Base-by-base conservation (phyloP, 2,113 vertebrate genomes). In the Echinops telfairi region DNA sequence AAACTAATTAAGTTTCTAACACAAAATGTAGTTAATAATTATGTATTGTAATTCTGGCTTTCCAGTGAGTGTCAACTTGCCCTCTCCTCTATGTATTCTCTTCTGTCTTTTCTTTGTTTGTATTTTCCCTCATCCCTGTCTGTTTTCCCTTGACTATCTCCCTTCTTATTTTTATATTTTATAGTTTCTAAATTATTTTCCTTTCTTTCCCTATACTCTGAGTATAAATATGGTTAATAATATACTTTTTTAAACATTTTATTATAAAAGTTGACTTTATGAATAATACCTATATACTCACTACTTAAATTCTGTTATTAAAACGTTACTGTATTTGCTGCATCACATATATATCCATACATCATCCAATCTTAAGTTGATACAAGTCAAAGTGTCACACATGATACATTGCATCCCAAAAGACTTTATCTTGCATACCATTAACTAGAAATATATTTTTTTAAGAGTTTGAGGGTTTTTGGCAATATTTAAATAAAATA, bases 1-100 rank as follows among this genome's bases (percentile, higher is more conserved):
- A 62, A 91, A 91, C 17, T 66, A 40, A 90, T 62, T 94, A 77
- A 62, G 38, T 92, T 84, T 84, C 64, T 76, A 36, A 90, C 60
- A 80, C 16, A 70, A 85, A 70, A 22, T 12, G 0, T 83, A 60
- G 4, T 70, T 53, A 47, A 20, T 83, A 40, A 53, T 89, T 58
- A 62, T 85, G 43, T 73, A 27, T 33, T 81, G 23, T 57, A 1
- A 0, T 76, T 76, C 1, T 14, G 66, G 0, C 82, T 91, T 89
- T 89, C 68, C 60, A 40, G 2, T 23, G 58, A 33, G 10, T 92
- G 33, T 2, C 16, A 47, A 22, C 53, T 58, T 75, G 77, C 19
- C 22, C 6, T 86, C 47, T 53, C 31, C 2, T 85, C 31, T 57
- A 1, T 38, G n/a, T 81, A 25, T 6, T 27, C 14, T 71, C 17